phyloP scores from a whole-genome alignment of 2,888 invertebrate genomes.

The Dicyrtoma fusca region DNA sequence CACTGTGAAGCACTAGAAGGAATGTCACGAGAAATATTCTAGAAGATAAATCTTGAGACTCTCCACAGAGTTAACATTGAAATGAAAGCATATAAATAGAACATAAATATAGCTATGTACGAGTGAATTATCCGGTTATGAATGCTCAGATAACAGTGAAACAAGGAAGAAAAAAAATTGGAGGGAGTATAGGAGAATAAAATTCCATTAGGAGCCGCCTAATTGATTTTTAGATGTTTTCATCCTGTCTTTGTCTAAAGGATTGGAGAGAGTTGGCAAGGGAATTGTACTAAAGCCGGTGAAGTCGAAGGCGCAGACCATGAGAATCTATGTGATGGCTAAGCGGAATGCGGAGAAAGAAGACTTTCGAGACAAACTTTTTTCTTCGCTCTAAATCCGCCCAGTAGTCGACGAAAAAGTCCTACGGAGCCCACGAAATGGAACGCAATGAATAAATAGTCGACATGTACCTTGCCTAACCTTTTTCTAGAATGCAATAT shows the following conservation, averaged over 20 bases:
- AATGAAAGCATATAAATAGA: too few species aligned
- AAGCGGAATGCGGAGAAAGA: neutral
- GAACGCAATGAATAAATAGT: slow-evolving; percentile 20
- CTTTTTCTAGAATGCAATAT: too few species aligned
- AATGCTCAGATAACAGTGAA: neutral
- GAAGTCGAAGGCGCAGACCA: slow-evolving; percentile 4
- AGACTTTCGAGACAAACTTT: slow-evolving; percentile 7
- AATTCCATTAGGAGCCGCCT: slow-evolving; percentile 19
- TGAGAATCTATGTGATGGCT: neutral
- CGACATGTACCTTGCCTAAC: neutral
- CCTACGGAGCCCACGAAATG: slow-evolving; percentile 6
- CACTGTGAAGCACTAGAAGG: too few species aligned
- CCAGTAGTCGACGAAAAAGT: slow-evolving; percentile 2
- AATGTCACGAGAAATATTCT: too few species aligned
- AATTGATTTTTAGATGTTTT: slow-evolving; percentile 24
- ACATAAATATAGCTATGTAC: too few species aligned
- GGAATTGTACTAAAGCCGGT: slow-evolving; percentile 8
- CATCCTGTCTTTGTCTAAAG: slow-evolving; percentile 3
- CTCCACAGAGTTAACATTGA: too few species aligned
- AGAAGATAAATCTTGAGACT: too few species aligned
- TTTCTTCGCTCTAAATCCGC: slow-evolving; percentile 4
- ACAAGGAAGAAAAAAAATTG: neutral
- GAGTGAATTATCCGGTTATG: neutral
- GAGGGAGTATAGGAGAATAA: slow-evolving; percentile 9
- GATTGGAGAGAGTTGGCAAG: neutral